These are phyloP conservation scores for Pseudorhombus dupliciocellatus DNA, from an alignment of 2,113 vertebrate genomes.

Conservation along the genomic window DNA sequence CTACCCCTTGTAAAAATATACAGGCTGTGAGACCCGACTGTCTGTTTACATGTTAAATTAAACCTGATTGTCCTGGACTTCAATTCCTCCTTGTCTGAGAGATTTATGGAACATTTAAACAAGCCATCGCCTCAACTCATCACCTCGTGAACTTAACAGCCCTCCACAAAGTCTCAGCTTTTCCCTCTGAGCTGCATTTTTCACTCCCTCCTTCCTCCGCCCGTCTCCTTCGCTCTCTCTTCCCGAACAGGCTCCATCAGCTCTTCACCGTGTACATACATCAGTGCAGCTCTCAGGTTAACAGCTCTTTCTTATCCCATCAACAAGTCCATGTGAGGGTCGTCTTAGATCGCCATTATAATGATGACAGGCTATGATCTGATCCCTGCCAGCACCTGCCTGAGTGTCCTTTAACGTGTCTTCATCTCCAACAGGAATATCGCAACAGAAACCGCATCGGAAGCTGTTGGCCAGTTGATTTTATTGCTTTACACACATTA, in stretches of 20 bases:
- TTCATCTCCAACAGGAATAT: neutral
- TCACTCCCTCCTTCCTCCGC: neutral
- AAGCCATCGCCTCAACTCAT: conserved; percentile 25
- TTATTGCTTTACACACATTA: neutral
- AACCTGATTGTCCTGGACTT: conserved; percentile 1
- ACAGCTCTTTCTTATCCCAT: conserved; percentile 37
- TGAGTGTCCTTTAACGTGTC: conserved; percentile 1
- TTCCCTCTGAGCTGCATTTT: neutral
- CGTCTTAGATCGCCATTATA: conserved; percentile 10
- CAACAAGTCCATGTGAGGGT: conserved; percentile 29
- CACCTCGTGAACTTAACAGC: conserved; percentile 20
- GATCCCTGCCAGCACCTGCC: neutral
- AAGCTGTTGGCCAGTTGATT: neutral
- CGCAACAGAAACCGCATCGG: conserved; percentile 12
- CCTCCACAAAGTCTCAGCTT: neutral
- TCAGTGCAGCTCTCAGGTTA: conserved; percentile 10
- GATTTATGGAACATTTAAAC: conserved; percentile 33
- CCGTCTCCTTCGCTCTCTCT: conserved; percentile 20
- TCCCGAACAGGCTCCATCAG: conserved; percentile 19
- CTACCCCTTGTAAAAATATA: conserved; percentile 1
- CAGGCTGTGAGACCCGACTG: neutral
- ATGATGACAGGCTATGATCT: conserved; percentile 25
- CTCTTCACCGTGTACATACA: conserved; percentile 9
- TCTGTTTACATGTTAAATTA: neutral
- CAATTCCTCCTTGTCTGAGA: neutral